phyloP scores from a whole-genome alignment of 2,113 vertebrate genomes.

The Erythrolamprus reginae region DNA sequence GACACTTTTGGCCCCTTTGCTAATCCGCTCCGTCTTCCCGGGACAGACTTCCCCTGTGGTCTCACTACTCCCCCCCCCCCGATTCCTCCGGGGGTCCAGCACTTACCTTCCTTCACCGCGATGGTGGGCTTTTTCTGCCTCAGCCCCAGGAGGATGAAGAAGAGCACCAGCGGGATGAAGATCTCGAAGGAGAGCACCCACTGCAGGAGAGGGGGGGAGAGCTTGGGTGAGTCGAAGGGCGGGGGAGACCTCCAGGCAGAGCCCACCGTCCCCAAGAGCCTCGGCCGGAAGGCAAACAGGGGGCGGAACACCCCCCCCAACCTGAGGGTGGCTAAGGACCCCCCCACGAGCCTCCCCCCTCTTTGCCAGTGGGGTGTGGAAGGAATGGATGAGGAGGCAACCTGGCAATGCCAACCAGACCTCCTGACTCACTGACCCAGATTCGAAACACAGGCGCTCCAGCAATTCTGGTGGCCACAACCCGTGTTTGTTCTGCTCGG shows the following conservation, averaged over 20 bases:
- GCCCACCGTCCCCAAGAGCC: background rate
- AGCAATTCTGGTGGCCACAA: background rate
- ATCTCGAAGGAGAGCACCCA: conserved; percentile 96
- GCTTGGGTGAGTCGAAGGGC: background rate
- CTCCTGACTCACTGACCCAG: background rate
- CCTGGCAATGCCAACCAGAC: background rate
- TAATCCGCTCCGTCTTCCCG: background rate
- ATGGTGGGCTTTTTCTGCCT: conserved; percentile 94
- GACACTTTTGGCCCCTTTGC: background rate
- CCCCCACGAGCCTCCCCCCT: background rate
- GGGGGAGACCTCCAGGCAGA: background rate
- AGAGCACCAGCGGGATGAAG: conserved; percentile 93
- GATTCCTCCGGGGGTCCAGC: accelerated
- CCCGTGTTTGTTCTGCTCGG: background rate
- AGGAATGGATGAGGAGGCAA: background rate
- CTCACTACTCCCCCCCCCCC: too few relatives aligned
- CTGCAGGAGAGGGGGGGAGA: conserved; percentile 57
- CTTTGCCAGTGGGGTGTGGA: background rate
- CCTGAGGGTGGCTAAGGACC: background rate
- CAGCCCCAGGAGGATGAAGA: conserved; percentile 92
- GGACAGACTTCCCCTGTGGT: background rate
- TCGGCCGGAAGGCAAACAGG: background rate
- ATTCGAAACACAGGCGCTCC: background rate
- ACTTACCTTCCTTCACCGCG: conserved; percentile 93
- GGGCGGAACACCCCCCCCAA: background rate